A percentile compares a stretch with the other conserved stretches of the same genome.
Conservation (phyloP, 2,797 vertebrate species). For the Rousettus madagascariensis region DNA sequence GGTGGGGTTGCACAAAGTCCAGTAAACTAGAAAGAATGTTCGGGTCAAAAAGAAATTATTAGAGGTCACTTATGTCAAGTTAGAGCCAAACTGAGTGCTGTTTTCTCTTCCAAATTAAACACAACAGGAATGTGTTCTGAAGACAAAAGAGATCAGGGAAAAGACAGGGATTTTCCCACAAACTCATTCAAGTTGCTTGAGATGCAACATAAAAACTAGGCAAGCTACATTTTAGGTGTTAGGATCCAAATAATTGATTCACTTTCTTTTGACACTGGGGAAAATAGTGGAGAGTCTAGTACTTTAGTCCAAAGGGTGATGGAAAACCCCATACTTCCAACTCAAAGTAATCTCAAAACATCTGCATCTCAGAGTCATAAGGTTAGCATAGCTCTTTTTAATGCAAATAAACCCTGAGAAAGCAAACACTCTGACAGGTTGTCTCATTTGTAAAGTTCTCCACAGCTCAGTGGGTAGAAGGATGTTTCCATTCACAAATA, state of each 20-base stretch:
- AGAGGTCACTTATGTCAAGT: neutral
- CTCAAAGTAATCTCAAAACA: rapidly evolving
- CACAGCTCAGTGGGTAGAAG: neutral
- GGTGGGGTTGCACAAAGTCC: neutral
- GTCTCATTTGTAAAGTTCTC: neutral
- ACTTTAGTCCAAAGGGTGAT: neutral
- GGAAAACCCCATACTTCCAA: neutral
- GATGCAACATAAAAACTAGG: neutral
- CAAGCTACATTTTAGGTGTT: neutral
- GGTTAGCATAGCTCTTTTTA: neutral
- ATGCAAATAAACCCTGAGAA: neutral
- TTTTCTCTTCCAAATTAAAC: slow-evolving; percentile 37
- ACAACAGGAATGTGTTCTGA: neutral
- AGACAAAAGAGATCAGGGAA: neutral
- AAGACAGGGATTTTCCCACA: neutral
- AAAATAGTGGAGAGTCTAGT: neutral
- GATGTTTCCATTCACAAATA: too few relatives aligned
- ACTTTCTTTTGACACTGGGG: neutral
- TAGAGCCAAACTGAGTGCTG: neutral
- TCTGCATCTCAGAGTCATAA: neutral
- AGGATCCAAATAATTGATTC: neutral
- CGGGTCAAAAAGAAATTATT: neutral
- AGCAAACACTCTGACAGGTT: neutral
- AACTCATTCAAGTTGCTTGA: neutral
- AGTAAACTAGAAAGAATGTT: neutral